phyloP scores from a whole-genome alignment of 1,140 invertebrate species.

The Camponotus vicinus region DNA sequence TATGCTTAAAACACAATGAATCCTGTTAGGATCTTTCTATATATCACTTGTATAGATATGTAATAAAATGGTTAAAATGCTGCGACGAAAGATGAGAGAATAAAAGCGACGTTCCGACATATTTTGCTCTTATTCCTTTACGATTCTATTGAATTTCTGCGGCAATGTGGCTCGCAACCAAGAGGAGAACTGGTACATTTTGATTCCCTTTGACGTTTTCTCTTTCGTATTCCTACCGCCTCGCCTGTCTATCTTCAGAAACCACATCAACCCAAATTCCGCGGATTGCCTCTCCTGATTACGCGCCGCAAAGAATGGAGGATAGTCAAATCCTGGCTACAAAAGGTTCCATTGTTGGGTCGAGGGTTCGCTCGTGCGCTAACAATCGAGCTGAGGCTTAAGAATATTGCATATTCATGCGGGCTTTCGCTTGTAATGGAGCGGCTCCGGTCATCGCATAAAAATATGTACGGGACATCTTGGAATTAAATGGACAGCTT shows the following conservation, averaged over 20 bases:
- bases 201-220: slow-evolving; percentile 19
- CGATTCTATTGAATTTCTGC: slow-evolving; percentile 12
- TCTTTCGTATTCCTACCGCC: slow-evolving; percentile 8
- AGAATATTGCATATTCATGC: slow-evolving; percentile 75
- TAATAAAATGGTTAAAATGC: slow-evolving; percentile 29
- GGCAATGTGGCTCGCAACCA: background rate
- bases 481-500: slow-evolving; percentile 27
- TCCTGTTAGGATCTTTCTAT: background rate
- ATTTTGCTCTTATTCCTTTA: slow-evolving; percentile 20
- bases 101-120: background rate
- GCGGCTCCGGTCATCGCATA: slow-evolving; percentile 8
- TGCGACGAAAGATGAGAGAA: background rate
- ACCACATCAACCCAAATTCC: slow-evolving; percentile 71
- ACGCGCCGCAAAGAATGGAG: slow-evolving; percentile 64
- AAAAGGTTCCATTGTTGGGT: slow-evolving; percentile 72
- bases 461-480: slow-evolving; percentile 10
- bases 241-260: slow-evolving; percentile 23
- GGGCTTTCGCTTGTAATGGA: slow-evolving; percentile 64
- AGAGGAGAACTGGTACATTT: slow-evolving; percentile 31
- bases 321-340: slow-evolving; percentile 58
- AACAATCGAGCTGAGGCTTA: slow-evolving; percentile 11
- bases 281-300: slow-evolving; percentile 66
- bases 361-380: slow-evolving; percentile 24
- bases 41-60: background rate
- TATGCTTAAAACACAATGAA: slow-evolving; percentile 12